Percentiles rank a stretch among this genome's conserved stretches.
Evolutionary conservation across 1,140 invertebrate species (phyloP).

Genomic region (Polyergus mexicanus): DNA sequence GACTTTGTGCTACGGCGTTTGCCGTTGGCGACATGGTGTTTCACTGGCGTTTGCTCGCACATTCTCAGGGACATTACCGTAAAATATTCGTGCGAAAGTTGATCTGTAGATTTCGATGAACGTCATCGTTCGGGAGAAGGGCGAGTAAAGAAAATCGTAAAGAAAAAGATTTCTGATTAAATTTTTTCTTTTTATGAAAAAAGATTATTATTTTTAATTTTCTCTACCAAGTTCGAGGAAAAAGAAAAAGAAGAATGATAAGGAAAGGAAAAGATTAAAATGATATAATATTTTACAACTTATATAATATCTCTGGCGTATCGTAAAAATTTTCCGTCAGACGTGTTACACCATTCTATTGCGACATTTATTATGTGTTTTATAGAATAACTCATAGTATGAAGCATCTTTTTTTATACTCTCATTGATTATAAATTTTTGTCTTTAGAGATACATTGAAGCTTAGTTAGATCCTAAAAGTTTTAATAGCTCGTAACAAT

Average conservation of each 20-base stretch:
- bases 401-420: not conserved
- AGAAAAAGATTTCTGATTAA: not conserved
- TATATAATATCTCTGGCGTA: not conserved
- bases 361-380: constrained; percentile 32
- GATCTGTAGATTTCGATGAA: constrained; percentile 46
- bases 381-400: not conserved
- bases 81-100: constrained; percentile 43
- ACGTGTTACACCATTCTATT: not conserved
- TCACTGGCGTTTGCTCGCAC: constrained; percentile 41
- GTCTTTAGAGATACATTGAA: not conserved
- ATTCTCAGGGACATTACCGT: constrained; percentile 51
- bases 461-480: constrained; percentile 18
- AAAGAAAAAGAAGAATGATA: not conserved
- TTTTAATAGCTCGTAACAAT: constrained; percentile 60
- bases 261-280: not conserved
- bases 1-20: constrained; percentile 39
- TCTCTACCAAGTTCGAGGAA: not conserved
- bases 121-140: not conserved
- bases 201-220: constrained; percentile 6
- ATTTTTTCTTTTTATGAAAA: not conserved
- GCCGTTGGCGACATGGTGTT: constrained; percentile 44
- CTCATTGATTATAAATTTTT: constrained; percentile 9
- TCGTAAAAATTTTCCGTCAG: constrained; percentile 17
- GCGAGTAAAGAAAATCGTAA: not conserved
- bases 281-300: not conserved